Base-by-base conservation (phyloP, 2,797 vertebrate genomes). In the Sternotherus odoratus region DNA sequence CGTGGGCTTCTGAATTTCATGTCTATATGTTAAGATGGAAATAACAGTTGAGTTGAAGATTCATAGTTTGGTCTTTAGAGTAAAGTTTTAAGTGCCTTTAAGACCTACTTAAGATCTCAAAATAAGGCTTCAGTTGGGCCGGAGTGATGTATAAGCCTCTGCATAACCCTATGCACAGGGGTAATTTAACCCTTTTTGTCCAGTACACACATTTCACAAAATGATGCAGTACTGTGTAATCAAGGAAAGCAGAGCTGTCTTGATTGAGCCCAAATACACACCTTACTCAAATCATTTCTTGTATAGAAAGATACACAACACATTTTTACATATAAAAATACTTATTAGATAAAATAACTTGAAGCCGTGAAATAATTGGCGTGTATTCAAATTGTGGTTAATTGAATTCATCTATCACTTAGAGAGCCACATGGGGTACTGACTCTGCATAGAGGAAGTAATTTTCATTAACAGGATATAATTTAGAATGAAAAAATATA, bases 381-480 rank as follows among this genome's bases (percentile, higher is more conserved):
- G 96, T 91, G 83, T 98, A 97, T 97, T 98, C 96, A 98, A 97
- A 98, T 98, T 96, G 94, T 97, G 87, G 85, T 95, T 98, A 98
- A 98, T 97, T 98, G 97, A 98, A 97, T 97, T 97, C 95, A 97
- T 97, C 95, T 97, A 95, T 95, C 96, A 89, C 96, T 98, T 95
- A 93, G 95, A 97, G 96, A 98, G 93, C 97, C 97, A 96, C 97
- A 97, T 97, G 98, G 96, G 98, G 98, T 97, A 95, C 57, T 94
- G 95, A 77, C 95, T 97, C 95, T 97, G 94, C 93, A 97, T 83
- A 95, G 97, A 98, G 97, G 97, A 98, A 98, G 97, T 97, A 98
- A 98, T 98, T 98, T 98, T 98, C 97, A 97, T 98, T 98, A 98
- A 97, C 97, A 95, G 96, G 95, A 97, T 98, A 97, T 98, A 97